Conservation (phyloP, 1,140 invertebrate species). For the Eriosoma lanigerum region DNA sequence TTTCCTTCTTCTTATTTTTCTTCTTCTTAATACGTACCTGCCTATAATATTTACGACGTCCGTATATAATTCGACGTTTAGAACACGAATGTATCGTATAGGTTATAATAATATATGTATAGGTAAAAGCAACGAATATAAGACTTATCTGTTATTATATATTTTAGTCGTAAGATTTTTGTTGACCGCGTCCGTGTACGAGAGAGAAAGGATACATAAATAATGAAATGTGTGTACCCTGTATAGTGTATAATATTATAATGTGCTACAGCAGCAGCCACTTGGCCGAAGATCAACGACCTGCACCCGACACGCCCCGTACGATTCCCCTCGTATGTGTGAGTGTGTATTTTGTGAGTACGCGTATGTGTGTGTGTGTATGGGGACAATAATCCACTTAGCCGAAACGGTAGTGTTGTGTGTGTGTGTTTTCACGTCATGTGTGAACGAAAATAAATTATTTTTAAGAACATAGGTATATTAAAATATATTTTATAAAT, state of each 20-base stretch:
- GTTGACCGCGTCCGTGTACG: background rate
- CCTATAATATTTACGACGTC: background rate
- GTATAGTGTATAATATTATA: slow-evolving; percentile 16
- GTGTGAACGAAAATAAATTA: too few relatives aligned
- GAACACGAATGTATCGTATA: background rate
- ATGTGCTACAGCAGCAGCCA: background rate
- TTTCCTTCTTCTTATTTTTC: too few relatives aligned
- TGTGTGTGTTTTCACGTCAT: background rate
- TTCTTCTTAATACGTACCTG: background rate
- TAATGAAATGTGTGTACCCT: slow-evolving; percentile 7
- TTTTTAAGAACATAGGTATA: too few relatives aligned
- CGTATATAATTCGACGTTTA: slow-evolving; percentile 13
- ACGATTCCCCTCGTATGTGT: slow-evolving; percentile 36
- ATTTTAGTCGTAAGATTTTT: too few relatives aligned
- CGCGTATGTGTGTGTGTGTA: slow-evolving; percentile 1
- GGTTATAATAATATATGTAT: too few relatives aligned
- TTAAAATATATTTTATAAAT: too few relatives aligned
- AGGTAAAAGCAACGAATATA: too few relatives aligned
- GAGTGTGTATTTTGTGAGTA: background rate
- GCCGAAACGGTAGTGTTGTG: slow-evolving; percentile 27
- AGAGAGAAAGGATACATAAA: background rate
- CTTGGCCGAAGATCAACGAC: slow-evolving; percentile 47
- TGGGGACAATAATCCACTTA: slow-evolving; percentile 42
- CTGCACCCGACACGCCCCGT: slow-evolving; percentile 41
- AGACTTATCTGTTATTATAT: too few relatives aligned